A percentile compares a stretch with the other conserved stretches of the same genome.
Conservation (phyloP, 2,797 vertebrate species). For the Dryobates pubescens region DNA sequence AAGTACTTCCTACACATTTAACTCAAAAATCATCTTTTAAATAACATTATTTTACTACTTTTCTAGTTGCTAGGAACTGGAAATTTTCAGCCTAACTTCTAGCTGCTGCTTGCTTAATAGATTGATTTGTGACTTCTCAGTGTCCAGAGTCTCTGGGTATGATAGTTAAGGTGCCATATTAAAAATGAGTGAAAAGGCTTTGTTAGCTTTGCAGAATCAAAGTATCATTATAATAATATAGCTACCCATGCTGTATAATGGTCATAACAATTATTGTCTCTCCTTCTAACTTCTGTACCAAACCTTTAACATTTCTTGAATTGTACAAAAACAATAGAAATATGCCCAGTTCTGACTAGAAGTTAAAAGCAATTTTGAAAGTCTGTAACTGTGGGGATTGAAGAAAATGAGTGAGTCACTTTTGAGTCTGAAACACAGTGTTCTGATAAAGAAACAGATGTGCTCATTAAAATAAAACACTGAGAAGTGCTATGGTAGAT, state of each 20-base stretch:
- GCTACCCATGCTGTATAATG: background rate
- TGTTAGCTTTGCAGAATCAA: background rate
- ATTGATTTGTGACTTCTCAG: background rate
- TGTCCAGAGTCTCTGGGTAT: background rate
- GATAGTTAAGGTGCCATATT: background rate
- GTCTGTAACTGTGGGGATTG: background rate
- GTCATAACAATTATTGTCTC: background rate
- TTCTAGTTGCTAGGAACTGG: background rate
- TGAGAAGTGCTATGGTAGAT: too few relatives aligned
- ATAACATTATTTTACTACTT: background rate
- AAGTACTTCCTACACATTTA: background rate
- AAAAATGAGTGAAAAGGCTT: background rate
- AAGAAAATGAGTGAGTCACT: too few relatives aligned
- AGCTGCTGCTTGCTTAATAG: background rate
- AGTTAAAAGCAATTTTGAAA: background rate
- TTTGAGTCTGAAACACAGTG: too few relatives aligned
- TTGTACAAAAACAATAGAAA: background rate
- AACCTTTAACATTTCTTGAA: background rate
- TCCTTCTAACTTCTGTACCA: background rate
- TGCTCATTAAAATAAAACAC: too few relatives aligned
- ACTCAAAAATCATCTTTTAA: background rate
- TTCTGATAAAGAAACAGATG: too few relatives aligned
- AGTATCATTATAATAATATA: background rate
- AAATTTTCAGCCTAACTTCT: background rate
- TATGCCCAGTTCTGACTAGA: background rate